Base-by-base conservation (phyloP, 2,888 invertebrate genomes). In the Periphyllus acericola region DNA sequence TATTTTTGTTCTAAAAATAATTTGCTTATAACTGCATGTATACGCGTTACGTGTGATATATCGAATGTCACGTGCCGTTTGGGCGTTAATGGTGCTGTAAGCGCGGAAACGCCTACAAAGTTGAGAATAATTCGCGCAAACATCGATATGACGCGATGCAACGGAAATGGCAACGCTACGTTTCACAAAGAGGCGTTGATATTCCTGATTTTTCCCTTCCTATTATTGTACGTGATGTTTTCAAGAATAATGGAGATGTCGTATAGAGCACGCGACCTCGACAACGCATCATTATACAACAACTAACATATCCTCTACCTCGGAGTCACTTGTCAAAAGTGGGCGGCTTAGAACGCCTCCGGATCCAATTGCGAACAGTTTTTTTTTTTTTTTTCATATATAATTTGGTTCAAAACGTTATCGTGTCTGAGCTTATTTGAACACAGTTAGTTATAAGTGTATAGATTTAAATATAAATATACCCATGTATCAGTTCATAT, bases 251-350 rank as follows among this genome's bases (percentile, higher is more conserved):
- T 85, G 84, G 84, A 85, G 84, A 85, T 85, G 84, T 85, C 84
- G 84, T 84, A 66, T 66, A 68, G 76, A 68, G 84, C 84, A 85
- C 84, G 84, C 84, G 84, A 85, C 84, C 84, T 85, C 84, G 84
- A 76, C 84, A 84, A 84, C 84, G 78, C 84, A 78, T 85, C 84
- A 85, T 85, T 85, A 85, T 85, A 85, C 84, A 85, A 85, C 84
- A 60, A 85, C 78, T 85, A 85, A 85, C 68, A 68, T 75, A 85
- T 85, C 84, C 84, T 78, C 84, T 75, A 82, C 83, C 75, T 36
- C 84, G 84, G 52, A 85, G 84, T 85, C 84, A 85, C 84, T 85
- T 85, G 84, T 85, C 84, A 85, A 85, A 85, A 85, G 84, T 85
- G 84, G 84, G 84, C 84, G 84, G 84, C 84, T 85, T 52, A 78